phyloP scores from a whole-genome alignment of 2,797 vertebrate genomes.

The Rallus crepitans region DNA sequence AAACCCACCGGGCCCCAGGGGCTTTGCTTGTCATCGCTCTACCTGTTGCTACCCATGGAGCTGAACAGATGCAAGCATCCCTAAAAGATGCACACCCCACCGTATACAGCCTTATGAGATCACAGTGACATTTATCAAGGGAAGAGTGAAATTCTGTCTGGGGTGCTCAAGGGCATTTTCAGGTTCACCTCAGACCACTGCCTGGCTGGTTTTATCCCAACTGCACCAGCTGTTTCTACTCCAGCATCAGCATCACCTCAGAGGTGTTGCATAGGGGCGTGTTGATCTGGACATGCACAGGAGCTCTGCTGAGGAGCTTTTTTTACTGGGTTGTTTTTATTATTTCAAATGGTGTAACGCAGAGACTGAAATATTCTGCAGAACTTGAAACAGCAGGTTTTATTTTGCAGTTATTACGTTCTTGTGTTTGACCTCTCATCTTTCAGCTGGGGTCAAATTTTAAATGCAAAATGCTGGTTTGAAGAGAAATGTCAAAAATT shows the following conservation, averaged over 20 bases:
- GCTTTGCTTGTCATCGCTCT: background rate
- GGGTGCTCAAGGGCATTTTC: background rate
- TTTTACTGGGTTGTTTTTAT: background rate
- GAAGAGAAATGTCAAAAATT: constrained; percentile 49
- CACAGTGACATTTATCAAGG: background rate
- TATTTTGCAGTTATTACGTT: background rate
- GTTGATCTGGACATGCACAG: background rate
- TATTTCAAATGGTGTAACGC: background rate
- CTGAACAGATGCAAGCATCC: background rate
- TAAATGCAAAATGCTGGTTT: constrained; percentile 15
- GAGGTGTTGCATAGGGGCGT: rapidly evolving
- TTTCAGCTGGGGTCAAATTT: constrained; percentile 29
- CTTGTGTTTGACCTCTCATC: constrained; percentile 1
- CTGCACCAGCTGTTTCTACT: background rate
- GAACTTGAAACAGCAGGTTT: background rate
- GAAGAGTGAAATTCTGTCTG: background rate
- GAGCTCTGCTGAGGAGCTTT: background rate
- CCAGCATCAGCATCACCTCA: background rate
- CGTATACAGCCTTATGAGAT: background rate
- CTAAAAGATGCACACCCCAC: background rate
- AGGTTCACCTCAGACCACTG: background rate
- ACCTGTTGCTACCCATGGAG: background rate
- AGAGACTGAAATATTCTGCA: background rate
- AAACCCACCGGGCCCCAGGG: background rate
- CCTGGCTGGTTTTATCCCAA: background rate